Base-by-base conservation (phyloP, 2,888 invertebrate genomes). In the Halictus ligatus region DNA sequence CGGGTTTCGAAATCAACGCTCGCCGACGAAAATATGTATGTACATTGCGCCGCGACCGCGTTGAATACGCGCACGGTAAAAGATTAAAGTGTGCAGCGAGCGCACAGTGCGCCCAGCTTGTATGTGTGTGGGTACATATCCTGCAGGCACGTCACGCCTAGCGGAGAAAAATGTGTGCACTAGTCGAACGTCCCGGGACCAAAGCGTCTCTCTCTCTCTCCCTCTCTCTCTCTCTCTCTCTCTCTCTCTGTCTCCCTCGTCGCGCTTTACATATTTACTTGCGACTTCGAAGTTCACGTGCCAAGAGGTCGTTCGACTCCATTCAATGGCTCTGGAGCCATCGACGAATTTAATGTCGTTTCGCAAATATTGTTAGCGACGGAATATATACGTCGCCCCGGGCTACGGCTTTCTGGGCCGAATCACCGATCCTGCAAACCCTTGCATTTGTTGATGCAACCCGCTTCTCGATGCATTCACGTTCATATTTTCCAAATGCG, bases 61-160 rank as follows among this genome's bases (percentile, higher is more conserved):
- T 80, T 75, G 85, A 84, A 84, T 80, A 84, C 78, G 84, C 84
- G 80, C 84, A 76, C 21, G 21, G 54, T 54, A 54, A 54, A 54
- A 54, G 54, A 54, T 54, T 54, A 54, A 54, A 54, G 54, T 54
- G 54, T 54, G 18, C 54, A 54, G 1, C 21, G 54, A 54, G 54
- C 21, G 54, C 21, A 54, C 21, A 7, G 54, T 54, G 54, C 54
- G 21, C 10, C 21, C 8, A 54, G 21, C 5, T 35, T 35, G 35
- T 10, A 21, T 54, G 46, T 10, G 21, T 54, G 21, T 54, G 54
- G 21, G 54, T 54, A 21, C 21, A 54, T 54, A 71, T 86, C 77
- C 72, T 25, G 82, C 71, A 75, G 43, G 48, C 81, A 50, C 71
- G 86, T 81, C 80, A 79, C 83, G 83, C 71, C 29, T 43, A 67